phyloP scores from a whole-genome alignment of 2,797 vertebrate genomes.

The Salmo trutta region DNA sequence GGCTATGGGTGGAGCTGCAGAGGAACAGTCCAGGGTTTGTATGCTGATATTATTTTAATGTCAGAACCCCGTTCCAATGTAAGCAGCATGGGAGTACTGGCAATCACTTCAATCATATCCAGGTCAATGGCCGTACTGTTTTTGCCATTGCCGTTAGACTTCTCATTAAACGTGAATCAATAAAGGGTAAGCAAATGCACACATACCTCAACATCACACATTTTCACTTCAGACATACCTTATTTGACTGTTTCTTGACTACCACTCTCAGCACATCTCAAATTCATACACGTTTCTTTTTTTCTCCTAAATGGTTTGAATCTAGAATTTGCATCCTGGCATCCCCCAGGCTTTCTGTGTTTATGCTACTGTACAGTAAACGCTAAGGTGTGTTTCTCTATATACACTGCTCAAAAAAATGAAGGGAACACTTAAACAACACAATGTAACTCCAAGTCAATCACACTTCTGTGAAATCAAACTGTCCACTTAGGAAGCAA shows the following conservation, averaged over 20 bases:
- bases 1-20: conserved; percentile 31
- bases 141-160: conserved; percentile 51
- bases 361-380: background rate
- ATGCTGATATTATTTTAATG: conserved; percentile 79
- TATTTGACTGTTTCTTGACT: conserved; percentile 38
- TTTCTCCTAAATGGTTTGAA: conserved; percentile 4
- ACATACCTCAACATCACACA: conserved; percentile 58
- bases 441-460: too few relatives aligned
- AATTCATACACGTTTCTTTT: conserved; percentile 25
- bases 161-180: conserved; percentile 73
- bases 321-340: background rate
- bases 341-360: background rate
- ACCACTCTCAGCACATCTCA: conserved; percentile 46
- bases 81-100: conserved; percentile 74
- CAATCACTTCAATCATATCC: conserved; percentile 75
- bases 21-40: conserved; percentile 74
- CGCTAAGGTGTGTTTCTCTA: background rate
- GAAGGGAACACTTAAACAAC: too few relatives aligned
- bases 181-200: conserved; percentile 66
- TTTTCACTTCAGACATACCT: conserved; percentile 62
- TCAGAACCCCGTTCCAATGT: conserved; percentile 72
- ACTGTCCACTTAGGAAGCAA: too few relatives aligned
- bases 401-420: too few relatives aligned
- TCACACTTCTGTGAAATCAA: too few relatives aligned
- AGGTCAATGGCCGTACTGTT: conserved; percentile 73